These are phyloP conservation scores for Andrena dorsata DNA, from an alignment of 2,888 invertebrate genomes.

Conservation along the genomic window DNA sequence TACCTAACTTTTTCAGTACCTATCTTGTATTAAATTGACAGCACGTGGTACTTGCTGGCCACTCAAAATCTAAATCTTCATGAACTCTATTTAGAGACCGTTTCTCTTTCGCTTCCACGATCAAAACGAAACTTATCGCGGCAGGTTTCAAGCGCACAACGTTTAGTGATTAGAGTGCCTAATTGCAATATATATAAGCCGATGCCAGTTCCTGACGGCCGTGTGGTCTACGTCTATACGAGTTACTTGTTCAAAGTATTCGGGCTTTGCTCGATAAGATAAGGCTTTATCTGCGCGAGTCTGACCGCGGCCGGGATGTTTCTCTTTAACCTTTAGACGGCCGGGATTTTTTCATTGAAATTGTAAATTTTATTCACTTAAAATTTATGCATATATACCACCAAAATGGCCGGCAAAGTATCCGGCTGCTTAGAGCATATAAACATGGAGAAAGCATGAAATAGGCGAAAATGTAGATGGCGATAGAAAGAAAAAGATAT, in stretches of 20 bases:
- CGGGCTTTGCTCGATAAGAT: slow-evolving; percentile 70
- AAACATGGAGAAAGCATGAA: too few relatives aligned
- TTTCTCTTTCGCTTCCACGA: neutral
- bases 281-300: slow-evolving; percentile 66
- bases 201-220: neutral
- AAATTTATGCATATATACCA: too few relatives aligned
- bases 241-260: slow-evolving; percentile 22
- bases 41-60: neutral
- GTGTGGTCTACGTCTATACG: neutral
- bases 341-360: too few relatives aligned
- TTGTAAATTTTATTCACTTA: too few relatives aligned
- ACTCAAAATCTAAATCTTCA: neutral
- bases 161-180: neutral
- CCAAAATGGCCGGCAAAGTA: too few relatives aligned
- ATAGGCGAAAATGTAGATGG: too few relatives aligned
- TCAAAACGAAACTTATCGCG: slow-evolving; percentile 4
- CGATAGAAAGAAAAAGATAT: too few relatives aligned
- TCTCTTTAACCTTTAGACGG: too few relatives aligned
- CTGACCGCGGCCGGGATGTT: slow-evolving; percentile 42
- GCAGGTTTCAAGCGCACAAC: neutral
- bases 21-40: too few relatives aligned
- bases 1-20: too few relatives aligned
- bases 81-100: neutral
- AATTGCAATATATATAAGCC: neutral
- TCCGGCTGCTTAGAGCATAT: too few relatives aligned